Percentiles rank a stretch among this genome's conserved stretches.
Conservation (phyloP, 2,888 invertebrate species). For the Frankliniella fusca region DNA sequence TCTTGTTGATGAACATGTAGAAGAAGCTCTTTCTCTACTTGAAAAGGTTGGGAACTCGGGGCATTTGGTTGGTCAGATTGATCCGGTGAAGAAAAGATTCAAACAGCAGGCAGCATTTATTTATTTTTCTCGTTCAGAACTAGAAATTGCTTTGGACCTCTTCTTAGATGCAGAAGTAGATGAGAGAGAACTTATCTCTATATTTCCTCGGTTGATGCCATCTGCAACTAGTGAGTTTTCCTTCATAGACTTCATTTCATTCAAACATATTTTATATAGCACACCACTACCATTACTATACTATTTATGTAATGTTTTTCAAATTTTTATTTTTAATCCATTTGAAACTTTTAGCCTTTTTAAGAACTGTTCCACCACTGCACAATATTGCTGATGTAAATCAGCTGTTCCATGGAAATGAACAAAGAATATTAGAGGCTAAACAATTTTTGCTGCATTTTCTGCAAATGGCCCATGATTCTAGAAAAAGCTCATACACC, state of each 20-base stretch:
- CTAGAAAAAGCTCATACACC: neutral
- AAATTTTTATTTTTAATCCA: neutral
- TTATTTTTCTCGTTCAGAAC: constrained; percentile 48
- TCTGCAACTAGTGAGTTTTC: constrained; percentile 39
- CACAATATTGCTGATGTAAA: constrained; percentile 50
- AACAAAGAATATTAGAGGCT: constrained; percentile 42
- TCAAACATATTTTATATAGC: too few species aligned
- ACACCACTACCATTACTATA: neutral
- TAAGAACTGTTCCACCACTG: constrained; percentile 48
- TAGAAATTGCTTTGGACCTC: constrained; percentile 48
- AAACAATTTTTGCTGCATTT: constrained; percentile 45
- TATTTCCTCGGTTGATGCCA: constrained; percentile 50
- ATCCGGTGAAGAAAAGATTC: constrained; percentile 43
- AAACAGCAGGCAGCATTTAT: constrained; percentile 52
- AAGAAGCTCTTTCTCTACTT: constrained; percentile 51
- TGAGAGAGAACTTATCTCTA: constrained; percentile 50
- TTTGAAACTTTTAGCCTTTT: constrained; percentile 42
- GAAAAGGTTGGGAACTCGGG: constrained; percentile 47
- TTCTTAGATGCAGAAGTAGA: constrained; percentile 48
- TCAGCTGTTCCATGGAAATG: constrained; percentile 46
- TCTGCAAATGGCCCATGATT: constrained; percentile 17
- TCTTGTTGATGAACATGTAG: constrained; percentile 45
- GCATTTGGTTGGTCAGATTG: constrained; percentile 46
- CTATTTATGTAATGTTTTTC: neutral
- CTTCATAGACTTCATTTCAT: too few species aligned